Percentiles rank a stretch among this genome's conserved stretches.
These are phyloP conservation scores for Drosophila leontia DNA, from an alignment of 1,140 invertebrate species.

Conservation along the genomic window DNA sequence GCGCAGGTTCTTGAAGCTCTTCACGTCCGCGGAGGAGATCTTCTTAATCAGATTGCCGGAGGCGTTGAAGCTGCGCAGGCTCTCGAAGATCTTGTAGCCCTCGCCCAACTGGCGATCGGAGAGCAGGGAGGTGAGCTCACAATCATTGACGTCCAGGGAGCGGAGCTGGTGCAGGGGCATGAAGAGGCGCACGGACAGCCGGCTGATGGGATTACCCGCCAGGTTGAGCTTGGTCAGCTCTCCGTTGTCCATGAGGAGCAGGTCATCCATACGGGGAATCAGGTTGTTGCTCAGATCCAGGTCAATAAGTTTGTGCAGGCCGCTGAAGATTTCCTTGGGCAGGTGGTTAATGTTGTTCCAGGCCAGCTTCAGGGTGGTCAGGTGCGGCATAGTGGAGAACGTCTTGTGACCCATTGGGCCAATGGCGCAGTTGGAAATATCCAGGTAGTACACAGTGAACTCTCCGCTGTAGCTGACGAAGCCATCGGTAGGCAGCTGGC, in stretches of 20 bases:
- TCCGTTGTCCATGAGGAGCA: slow-evolving; percentile 88
- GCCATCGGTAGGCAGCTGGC: slow-evolving; percentile 87
- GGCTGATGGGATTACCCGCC: slow-evolving; percentile 89
- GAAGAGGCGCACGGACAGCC: slow-evolving; percentile 89
- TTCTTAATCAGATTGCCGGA: slow-evolving; percentile 87
- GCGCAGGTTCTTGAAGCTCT: slow-evolving; percentile 87
- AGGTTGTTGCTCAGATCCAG: slow-evolving; percentile 90
- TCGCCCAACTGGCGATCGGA: slow-evolving; percentile 84
- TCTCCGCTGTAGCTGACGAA: slow-evolving; percentile 86
- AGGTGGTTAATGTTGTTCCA: slow-evolving; percentile 87
- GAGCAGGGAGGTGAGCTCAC: slow-evolving; percentile 88
- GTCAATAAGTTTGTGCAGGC: slow-evolving; percentile 87
- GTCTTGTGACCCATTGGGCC: slow-evolving; percentile 87
- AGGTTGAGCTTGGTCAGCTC: slow-evolving; percentile 89
- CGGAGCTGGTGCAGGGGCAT: slow-evolving; percentile 86
- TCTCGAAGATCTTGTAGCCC: slow-evolving; percentile 85
- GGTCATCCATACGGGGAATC: slow-evolving; percentile 86
- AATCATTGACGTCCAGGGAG: slow-evolving; percentile 89
- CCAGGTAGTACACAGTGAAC: slow-evolving; percentile 89
- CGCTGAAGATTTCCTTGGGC: slow-evolving; percentile 77
- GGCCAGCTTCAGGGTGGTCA: slow-evolving; percentile 88
- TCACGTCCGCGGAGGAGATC: slow-evolving; percentile 86
- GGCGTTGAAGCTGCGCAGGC: slow-evolving; percentile 86
- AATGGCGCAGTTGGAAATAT: slow-evolving; percentile 89
- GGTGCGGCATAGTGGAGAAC: slow-evolving; percentile 88